Evolutionary conservation across 2,113 vertebrate genomes (phyloP).

Genomic region (Corythoichthys intestinalis): DNA sequence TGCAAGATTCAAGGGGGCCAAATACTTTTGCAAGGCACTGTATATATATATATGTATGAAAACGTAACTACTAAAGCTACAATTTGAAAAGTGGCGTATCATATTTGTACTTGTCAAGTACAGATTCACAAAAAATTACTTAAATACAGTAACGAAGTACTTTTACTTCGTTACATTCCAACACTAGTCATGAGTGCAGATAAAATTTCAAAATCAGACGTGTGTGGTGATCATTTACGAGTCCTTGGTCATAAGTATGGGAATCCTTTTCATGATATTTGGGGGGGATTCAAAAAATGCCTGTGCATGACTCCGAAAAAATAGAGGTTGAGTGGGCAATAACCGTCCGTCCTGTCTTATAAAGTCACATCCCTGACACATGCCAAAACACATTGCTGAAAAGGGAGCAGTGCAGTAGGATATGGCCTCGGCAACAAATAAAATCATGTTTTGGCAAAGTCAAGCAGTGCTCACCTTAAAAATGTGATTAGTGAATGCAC

Average conservation of each 20-base stretch:
- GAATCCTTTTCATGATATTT: not conserved
- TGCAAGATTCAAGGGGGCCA: no score
- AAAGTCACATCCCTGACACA: slow-evolving; percentile 14
- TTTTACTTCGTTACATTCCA: no score
- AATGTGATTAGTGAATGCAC: not conserved
- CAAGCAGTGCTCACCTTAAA: not conserved
- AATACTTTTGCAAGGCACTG: no score
- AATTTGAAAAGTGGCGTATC: no score
- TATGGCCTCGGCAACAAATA: slow-evolving; percentile 11
- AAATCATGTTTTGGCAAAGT: slow-evolving; percentile 3
- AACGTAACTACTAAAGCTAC: no score
- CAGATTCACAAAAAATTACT: no score
- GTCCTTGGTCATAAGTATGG: not conserved
- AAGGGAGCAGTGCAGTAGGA: slow-evolving; percentile 5
- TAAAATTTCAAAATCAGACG: slow-evolving; percentile 2
- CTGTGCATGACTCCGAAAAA: slow-evolving; percentile 5
- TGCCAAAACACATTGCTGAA: slow-evolving; percentile 3
- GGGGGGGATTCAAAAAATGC: slow-evolving; percentile 18
- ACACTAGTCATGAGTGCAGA: not conserved
- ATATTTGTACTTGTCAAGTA: no score
- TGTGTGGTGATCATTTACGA: not conserved
- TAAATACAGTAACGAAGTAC: no score
- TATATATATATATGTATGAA: no score
- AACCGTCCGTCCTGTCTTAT: slow-evolving; percentile 22
- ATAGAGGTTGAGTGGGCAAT: slow-evolving; percentile 27